A percentile compares a stretch with the other conserved stretches of the same genome.
Evolutionary conservation across 2,888 invertebrate species (phyloP).

Genomic region (Melanargia galathea): DNA sequence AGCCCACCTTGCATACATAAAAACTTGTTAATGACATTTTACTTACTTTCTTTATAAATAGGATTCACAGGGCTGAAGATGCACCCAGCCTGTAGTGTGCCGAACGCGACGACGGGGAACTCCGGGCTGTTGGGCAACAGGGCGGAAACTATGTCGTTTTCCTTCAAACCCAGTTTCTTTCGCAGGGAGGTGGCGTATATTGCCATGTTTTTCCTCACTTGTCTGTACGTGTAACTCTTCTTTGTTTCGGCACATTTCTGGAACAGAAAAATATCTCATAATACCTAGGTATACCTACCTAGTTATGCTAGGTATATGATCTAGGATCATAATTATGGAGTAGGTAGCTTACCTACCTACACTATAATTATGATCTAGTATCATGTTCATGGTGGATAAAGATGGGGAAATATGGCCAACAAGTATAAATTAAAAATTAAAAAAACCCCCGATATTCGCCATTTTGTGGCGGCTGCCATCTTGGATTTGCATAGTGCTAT

Average conservation of each 20-base stretch:
- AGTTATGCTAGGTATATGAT: too few relatives aligned
- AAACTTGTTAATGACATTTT: background rate
- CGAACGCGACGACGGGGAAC: constrained; percentile 85
- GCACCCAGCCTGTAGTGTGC: constrained; percentile 86
- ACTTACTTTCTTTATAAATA: constrained; percentile 85
- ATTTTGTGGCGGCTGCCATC: too few relatives aligned
- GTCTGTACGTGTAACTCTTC: constrained; percentile 67
- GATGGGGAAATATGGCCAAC: too few relatives aligned
- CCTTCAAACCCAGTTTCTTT: constrained; percentile 83
- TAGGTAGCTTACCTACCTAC: too few relatives aligned
- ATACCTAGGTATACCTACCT: too few relatives aligned
- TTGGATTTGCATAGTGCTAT: too few relatives aligned
- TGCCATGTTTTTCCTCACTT: constrained; percentile 80
- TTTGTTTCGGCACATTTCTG: constrained; percentile 75
- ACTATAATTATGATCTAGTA: too few relatives aligned
- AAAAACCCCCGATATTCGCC: too few relatives aligned
- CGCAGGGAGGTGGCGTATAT: constrained; percentile 85
- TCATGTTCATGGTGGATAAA: too few relatives aligned
- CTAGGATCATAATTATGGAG: too few relatives aligned
- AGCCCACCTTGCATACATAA: too few relatives aligned
- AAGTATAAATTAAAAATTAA: too few relatives aligned
- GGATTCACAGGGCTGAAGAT: constrained; percentile 89
- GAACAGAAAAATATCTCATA: constrained; percentile 3
- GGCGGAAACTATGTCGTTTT: constrained; percentile 85
- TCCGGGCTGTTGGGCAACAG: constrained; percentile 90